These are phyloP conservation scores for Simalia tracyae DNA, from an alignment of 2,797 vertebrate species.

Conservation along the genomic window DNA sequence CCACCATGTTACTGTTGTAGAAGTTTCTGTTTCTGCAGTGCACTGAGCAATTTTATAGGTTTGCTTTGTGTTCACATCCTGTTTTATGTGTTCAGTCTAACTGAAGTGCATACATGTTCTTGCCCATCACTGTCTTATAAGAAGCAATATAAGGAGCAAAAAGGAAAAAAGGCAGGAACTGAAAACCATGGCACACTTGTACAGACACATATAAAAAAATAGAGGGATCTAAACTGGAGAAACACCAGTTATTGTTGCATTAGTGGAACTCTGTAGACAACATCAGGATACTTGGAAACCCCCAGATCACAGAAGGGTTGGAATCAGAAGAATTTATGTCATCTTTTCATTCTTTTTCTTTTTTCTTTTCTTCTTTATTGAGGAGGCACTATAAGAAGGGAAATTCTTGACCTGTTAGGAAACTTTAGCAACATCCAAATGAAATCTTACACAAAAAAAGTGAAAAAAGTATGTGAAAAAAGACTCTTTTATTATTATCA, in stretches of 20 bases:
- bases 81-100: background rate
- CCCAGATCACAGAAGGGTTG: too few relatives aligned
- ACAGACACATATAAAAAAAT: background rate
- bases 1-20: background rate
- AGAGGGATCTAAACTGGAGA: too few relatives aligned
- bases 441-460: slow-evolving; percentile 48
- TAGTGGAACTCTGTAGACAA: background rate
- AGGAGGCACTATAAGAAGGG: background rate
- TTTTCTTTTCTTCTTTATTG: background rate
- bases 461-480: background rate
- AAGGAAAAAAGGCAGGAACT: background rate
- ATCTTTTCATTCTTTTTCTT: background rate
- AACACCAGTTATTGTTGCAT: background rate
- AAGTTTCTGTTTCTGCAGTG: too few relatives aligned
- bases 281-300: background rate
- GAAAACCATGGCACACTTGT: background rate
- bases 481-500: background rate
- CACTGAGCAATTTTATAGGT: background rate
- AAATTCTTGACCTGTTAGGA: background rate
- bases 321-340: too few relatives aligned
- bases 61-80: background rate
- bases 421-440: background rate
- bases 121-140: background rate
- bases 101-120: background rate
- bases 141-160: background rate